These are phyloP conservation scores for Whitmania pigra DNA, from an alignment of 1,140 invertebrate species.

Conservation along the genomic window DNA sequence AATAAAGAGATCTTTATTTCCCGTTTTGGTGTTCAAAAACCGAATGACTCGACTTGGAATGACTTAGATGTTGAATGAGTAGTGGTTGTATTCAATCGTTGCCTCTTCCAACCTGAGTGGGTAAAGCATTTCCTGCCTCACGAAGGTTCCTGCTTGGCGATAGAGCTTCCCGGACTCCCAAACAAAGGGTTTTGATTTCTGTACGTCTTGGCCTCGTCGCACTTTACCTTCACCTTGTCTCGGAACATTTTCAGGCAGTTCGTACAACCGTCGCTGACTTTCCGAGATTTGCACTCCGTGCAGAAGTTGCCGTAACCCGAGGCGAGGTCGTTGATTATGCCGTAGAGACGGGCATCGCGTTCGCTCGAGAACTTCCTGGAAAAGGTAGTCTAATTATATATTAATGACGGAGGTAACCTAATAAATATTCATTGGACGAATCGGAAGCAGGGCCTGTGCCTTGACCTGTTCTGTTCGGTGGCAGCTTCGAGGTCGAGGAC, in stretches of 20 bases:
- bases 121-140: no score
- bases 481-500: conserved; percentile 20
- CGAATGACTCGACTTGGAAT: no score
- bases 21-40: no score
- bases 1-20: no score
- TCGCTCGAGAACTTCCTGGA: conserved; percentile 14
- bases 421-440: neutral
- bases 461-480: conserved; percentile 14
- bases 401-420: no score
- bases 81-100: no score
- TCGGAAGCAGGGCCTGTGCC: neutral
- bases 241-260: conserved; percentile 25
- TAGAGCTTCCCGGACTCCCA: neutral
- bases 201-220: conserved; percentile 22
- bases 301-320: conserved; percentile 25
- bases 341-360: conserved; percentile 23
- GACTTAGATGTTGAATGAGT: no score
- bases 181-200: conserved; percentile 15
- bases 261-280: conserved; percentile 22
- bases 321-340: conserved; percentile 23
- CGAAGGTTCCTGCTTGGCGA: neutral
- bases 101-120: no score
- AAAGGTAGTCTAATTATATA: no score
- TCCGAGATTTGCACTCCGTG: conserved; percentile 23
- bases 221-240: conserved; percentile 25